Evolutionary conservation across 2,888 invertebrate species (phyloP).

Genomic region (Gymnocheta viridis): DNA sequence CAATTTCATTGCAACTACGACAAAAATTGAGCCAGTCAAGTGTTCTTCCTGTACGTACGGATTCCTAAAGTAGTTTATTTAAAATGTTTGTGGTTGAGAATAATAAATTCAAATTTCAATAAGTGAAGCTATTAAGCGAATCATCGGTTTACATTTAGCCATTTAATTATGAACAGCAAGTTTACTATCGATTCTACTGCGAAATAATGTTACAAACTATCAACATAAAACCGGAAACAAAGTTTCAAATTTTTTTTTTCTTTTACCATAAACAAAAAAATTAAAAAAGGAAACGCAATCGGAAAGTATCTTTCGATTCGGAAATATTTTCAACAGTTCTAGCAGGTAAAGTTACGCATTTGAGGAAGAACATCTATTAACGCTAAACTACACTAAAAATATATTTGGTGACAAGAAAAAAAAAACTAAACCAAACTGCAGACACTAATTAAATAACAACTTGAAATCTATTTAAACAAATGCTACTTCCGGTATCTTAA

Average conservation of each 20-base stretch:
- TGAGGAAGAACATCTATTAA: background rate
- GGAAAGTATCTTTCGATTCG: background rate
- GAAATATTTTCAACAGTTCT: background rate
- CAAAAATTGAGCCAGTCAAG: too few relatives aligned
- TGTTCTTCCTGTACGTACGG: too few relatives aligned
- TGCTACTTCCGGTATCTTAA: slow-evolving; percentile 58
- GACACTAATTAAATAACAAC: background rate
- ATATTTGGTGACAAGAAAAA: background rate
- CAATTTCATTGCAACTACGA: too few relatives aligned
- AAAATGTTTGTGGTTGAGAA: too few relatives aligned
- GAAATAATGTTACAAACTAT: background rate
- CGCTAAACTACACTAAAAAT: background rate
- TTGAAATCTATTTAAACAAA: slow-evolving; percentile 39
- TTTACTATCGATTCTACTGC: too few relatives aligned
- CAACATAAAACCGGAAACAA: background rate
- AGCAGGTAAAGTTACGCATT: slow-evolving; percentile 18
- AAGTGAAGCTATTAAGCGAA: background rate
- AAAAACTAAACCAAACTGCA: background rate
- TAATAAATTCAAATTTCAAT: too few relatives aligned
- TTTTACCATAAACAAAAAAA: background rate
- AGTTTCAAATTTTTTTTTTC: background rate
- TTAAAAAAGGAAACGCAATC: background rate
- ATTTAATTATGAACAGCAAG: background rate
- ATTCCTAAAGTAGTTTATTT: too few relatives aligned
- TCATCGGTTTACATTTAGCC: background rate